A percentile compares a stretch with the other conserved stretches of the same genome.
Conservation (phyloP, 2,797 vertebrate species). For the Gymnothorax reevesii region DNA sequence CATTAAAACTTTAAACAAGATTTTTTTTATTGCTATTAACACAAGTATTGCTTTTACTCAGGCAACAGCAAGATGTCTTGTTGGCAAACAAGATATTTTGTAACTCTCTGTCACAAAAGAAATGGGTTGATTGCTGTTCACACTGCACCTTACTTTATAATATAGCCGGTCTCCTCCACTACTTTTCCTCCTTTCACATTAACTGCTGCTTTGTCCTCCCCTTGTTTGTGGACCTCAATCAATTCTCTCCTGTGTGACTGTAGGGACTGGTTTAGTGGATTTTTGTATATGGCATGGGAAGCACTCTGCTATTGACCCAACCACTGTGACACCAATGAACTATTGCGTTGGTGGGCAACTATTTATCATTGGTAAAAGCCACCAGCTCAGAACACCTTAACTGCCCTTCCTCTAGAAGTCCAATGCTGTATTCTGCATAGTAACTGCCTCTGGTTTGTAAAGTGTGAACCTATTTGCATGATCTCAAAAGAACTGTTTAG, state of each 20-base stretch:
- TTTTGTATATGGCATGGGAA: not conserved
- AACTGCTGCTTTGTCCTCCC: not conserved
- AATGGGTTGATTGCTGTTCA: conserved; percentile 22
- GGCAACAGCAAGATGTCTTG: not conserved
- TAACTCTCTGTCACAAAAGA: conserved; percentile 33
- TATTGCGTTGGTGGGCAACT: not conserved
- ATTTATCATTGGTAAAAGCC: not conserved
- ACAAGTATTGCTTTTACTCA: not conserved
- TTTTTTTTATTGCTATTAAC: not conserved
- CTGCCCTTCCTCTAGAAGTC: conserved; percentile 36
- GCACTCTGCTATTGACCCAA: not conserved
- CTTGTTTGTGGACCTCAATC: conserved; percentile 39
- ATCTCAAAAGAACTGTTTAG: conserved; percentile 1
- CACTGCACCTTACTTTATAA: conserved; percentile 29
- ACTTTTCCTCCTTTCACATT: conserved; percentile 11
- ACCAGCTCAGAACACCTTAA: conserved; percentile 23
- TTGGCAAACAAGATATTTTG: not conserved
- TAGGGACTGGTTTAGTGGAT: not conserved
- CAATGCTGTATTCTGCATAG: conserved; percentile 17
- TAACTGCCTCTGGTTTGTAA: conserved; percentile 29
- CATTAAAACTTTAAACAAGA: not conserved
- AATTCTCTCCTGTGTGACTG: not conserved
- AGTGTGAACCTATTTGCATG: conserved; percentile 2
- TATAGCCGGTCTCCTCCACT: conserved; percentile 15
- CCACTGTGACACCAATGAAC: not conserved